Conservation (phyloP, 2,888 invertebrate species). For the Acrobasis suavella region DNA sequence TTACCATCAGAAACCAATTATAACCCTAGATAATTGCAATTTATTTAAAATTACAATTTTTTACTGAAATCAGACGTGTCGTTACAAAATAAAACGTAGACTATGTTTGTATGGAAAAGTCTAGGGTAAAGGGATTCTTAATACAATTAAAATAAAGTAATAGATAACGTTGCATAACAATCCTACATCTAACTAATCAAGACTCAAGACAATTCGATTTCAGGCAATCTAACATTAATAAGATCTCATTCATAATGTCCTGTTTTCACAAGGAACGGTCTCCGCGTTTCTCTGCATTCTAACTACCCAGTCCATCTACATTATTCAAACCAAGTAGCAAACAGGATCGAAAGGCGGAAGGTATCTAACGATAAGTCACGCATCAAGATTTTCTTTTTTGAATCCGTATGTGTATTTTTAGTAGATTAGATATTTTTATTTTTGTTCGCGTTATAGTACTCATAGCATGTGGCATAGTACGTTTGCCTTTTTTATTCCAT, state of each 20-base stretch:
- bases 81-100: too few relatives aligned
- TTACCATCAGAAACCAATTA: too few relatives aligned
- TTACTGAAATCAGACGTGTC: too few relatives aligned
- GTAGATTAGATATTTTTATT: neutral
- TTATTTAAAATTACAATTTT: too few relatives aligned
- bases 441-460: neutral
- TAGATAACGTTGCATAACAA: too few relatives aligned
- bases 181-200: too few relatives aligned
- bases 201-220: neutral
- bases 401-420: neutral
- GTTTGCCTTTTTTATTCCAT: neutral
- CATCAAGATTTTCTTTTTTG: slow-evolving; percentile 20
- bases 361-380: slow-evolving; percentile 15
- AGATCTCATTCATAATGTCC: neutral
- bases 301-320: slow-evolving; percentile 15
- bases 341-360: slow-evolving; percentile 25
- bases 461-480: too few relatives aligned
- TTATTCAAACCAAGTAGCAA: slow-evolving; percentile 25
- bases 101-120: too few relatives aligned
- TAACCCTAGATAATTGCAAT: too few relatives aligned
- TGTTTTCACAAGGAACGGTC: slow-evolving; percentile 4
- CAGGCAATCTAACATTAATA: neutral
- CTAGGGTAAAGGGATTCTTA: too few relatives aligned
- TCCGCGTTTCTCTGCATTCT: slow-evolving; percentile 5
- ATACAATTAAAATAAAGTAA: too few relatives aligned